Percentiles rank a stretch among this genome's conserved stretches.
Evolutionary conservation across 2,797 vertebrate genomes (phyloP).

Genomic region (Molothrus aeneus): DNA sequence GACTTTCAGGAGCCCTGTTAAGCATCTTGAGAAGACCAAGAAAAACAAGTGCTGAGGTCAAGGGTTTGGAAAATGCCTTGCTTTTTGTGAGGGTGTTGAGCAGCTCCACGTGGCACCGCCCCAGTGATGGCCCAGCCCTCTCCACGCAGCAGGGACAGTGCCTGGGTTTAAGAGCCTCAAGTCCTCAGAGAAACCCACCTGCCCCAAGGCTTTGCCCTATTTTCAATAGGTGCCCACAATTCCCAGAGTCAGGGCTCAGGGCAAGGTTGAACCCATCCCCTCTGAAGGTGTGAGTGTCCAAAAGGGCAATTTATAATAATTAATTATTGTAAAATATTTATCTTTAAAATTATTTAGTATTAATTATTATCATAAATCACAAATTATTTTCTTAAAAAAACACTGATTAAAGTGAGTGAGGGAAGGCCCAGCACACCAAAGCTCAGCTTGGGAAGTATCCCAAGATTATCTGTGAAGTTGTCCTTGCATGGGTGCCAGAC

Average conservation of each 20-base stretch:
- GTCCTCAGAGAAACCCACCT: background rate
- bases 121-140: background rate
- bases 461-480: background rate
- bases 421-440: background rate
- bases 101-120: rapidly evolving
- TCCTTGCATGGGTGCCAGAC: background rate
- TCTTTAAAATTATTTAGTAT: background rate
- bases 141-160: background rate
- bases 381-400: background rate
- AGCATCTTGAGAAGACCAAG: background rate
- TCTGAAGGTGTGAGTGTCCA: background rate
- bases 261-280: background rate
- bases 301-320: background rate
- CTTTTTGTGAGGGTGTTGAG: background rate
- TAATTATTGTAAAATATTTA: background rate
- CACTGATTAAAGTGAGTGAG: background rate
- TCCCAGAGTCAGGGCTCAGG: background rate
- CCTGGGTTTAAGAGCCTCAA: rapidly evolving
- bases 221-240: background rate
- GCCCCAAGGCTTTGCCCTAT: background rate
- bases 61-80: background rate
- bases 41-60: background rate
- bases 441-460: background rate
- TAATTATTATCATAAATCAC: background rate
- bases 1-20: background rate